phyloP scores from a whole-genome alignment of 1,140 invertebrate species.

The Bombyx mandarina region DNA sequence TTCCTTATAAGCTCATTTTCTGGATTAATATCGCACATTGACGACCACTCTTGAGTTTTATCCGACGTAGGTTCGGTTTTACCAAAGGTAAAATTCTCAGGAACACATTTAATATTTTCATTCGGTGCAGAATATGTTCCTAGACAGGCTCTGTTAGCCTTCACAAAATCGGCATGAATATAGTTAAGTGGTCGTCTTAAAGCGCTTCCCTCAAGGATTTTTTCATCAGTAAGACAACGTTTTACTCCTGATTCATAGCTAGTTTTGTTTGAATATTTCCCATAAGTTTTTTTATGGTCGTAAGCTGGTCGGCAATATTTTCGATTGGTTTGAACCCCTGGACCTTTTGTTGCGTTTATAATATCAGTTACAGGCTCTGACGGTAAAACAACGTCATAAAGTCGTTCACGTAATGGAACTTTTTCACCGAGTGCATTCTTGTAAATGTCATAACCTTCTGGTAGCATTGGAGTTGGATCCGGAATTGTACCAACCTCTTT shows the following conservation, averaged over 20 bases:
- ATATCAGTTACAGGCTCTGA: constrained; percentile 32
- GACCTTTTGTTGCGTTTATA: constrained; percentile 37
- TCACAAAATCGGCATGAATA: constrained; percentile 31
- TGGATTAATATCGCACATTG: constrained; percentile 33
- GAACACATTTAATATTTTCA: constrained; percentile 38
- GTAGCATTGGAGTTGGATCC: constrained; percentile 50
- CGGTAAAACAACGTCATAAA: constrained; percentile 24
- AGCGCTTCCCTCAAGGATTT: constrained; percentile 19
- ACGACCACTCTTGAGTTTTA: constrained; percentile 18
- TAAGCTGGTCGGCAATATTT: constrained; percentile 31
- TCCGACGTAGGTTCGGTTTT: constrained; percentile 4
- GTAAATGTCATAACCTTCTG: constrained; percentile 29
- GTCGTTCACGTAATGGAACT: constrained; percentile 17
- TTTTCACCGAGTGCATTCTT: constrained; percentile 44
- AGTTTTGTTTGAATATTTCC: constrained; percentile 26
- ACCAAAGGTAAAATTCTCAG: constrained; percentile 44
- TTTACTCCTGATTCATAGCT: constrained; percentile 31
- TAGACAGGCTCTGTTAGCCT: constrained; percentile 19
- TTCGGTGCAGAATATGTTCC: constrained; percentile 37
- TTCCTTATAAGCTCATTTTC: constrained; percentile 24
- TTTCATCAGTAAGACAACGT: constrained; percentile 34
- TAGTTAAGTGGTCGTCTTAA: constrained; percentile 17
- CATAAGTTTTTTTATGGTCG: constrained; percentile 29
- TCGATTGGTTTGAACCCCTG: constrained; percentile 33
- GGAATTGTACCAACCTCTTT: constrained; percentile 37